A percentile compares a stretch with the other conserved stretches of the same genome.
Evolutionary conservation across 35 echinoderm and acorn worm species (phyloP).

Genomic region (Lytechinus pictus): DNA sequence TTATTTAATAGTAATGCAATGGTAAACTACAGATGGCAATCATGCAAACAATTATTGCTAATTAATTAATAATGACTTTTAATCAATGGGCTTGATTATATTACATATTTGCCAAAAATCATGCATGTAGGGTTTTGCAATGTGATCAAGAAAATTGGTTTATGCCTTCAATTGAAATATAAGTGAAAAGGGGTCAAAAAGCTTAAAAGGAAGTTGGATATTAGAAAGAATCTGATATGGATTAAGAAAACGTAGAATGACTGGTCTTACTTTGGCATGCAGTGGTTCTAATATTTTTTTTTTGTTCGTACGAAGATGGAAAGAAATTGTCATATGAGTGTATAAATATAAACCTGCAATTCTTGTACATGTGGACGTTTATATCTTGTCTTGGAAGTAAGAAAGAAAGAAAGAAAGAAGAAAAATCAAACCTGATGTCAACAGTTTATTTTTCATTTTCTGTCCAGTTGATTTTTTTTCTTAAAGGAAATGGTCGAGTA

Average conservation of each 20-base stretch:
- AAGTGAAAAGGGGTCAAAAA: background rate
- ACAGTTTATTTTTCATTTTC: constrained; percentile 33
- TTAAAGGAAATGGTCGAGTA: background rate
- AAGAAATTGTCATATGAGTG: constrained; percentile 24
- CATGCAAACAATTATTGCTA: background rate
- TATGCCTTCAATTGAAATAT: background rate
- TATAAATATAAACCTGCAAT: constrained; percentile 52
- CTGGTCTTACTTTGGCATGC: constrained; percentile 9
- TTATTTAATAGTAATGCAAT: background rate
- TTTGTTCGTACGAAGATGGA: constrained; percentile 18
- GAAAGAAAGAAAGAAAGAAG: constrained; percentile 18
- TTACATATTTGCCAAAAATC: background rate
- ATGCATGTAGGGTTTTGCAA: background rate
- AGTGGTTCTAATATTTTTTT: background rate
- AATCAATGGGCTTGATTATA: background rate
- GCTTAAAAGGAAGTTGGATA: background rate
- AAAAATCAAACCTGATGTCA: constrained; percentile 26
- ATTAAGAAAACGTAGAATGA: background rate
- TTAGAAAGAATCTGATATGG: background rate
- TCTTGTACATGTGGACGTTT: constrained; percentile 32
- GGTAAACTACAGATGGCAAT: background rate
- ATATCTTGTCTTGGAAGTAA: constrained; percentile 37
- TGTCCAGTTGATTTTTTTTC: constrained; percentile 23
- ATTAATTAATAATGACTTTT: background rate
- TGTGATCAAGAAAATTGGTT: background rate